Conservation (phyloP, 2,797 vertebrate species). For the Labeo calbasu region DNA sequence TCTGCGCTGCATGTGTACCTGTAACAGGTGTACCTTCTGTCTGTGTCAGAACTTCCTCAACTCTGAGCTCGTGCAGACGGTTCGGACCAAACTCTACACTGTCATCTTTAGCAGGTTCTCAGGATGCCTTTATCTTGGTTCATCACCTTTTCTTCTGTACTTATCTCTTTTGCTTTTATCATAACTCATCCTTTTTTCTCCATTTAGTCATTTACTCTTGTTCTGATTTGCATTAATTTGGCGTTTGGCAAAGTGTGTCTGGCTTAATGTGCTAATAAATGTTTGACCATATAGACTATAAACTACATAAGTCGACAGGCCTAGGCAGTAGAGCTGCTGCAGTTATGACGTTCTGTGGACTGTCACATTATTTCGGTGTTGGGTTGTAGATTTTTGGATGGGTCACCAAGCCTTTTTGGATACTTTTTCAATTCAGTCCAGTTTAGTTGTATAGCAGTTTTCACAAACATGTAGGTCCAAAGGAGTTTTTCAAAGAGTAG, state of each 20-base stretch:
- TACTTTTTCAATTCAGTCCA: background rate
- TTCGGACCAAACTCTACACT: slow-evolving; percentile 98
- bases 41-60: slow-evolving; percentile 99
- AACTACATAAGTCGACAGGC: background rate
- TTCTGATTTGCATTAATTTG: background rate
- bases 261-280: background rate
- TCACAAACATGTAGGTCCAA: background rate
- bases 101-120: slow-evolving; percentile 93
- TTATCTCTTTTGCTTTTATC: background rate
- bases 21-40: slow-evolving; percentile 99
- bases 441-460: background rate
- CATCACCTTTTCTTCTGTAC: slow-evolving; percentile 15
- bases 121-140: slow-evolving; percentile 30
- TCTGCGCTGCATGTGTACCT: slow-evolving; percentile 98
- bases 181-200: background rate
- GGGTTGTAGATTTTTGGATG: background rate
- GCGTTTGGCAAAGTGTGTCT: background rate
- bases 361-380: background rate
- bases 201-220: background rate
- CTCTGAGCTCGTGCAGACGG: slow-evolving; percentile 97
- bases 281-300: background rate
- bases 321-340: background rate
- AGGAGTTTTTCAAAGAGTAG: background rate
- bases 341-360: background rate
- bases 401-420: background rate